Conservation (phyloP, 2,888 invertebrate species). For the Achlya flavicornis region DNA sequence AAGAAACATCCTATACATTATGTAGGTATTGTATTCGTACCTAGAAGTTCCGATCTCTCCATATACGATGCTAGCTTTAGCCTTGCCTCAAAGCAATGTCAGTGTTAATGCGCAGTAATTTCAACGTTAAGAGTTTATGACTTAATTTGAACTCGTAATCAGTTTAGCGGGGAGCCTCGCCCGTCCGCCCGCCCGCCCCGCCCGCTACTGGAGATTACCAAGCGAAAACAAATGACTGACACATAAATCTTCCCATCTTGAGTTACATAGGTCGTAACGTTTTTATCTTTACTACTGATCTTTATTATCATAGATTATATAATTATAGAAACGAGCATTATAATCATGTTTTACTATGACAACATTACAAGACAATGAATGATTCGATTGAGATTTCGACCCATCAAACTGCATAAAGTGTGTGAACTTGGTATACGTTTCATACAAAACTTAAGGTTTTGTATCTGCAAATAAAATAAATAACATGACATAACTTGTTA, state of each 20-base stretch:
- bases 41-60: no score
- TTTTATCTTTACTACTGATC: slow-evolving; percentile 52
- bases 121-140: slow-evolving; percentile 76
- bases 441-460: no score
- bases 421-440: no score
- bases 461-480: no score
- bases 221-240: slow-evolving; percentile 70
- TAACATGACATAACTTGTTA: no score
- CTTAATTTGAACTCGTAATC: slow-evolving; percentile 82
- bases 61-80: slow-evolving; percentile 31
- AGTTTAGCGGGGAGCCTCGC: slow-evolving; percentile 69
- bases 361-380: no score
- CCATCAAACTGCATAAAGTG: no score
- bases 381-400: no score
- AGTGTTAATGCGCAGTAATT: slow-evolving; percentile 73
- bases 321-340: not conserved
- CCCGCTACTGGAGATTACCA: slow-evolving; percentile 59
- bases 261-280: slow-evolving; percentile 52
- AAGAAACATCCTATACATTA: not conserved
- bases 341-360: not conserved
- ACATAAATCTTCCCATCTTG: slow-evolving; percentile 65
- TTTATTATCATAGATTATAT: slow-evolving; percentile 44
- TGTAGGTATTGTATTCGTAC: not conserved
- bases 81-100: slow-evolving; percentile 57
- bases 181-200: slow-evolving; percentile 33